Base-by-base conservation (phyloP, 1,140 invertebrate species). In the Monomorium pharaonis region DNA sequence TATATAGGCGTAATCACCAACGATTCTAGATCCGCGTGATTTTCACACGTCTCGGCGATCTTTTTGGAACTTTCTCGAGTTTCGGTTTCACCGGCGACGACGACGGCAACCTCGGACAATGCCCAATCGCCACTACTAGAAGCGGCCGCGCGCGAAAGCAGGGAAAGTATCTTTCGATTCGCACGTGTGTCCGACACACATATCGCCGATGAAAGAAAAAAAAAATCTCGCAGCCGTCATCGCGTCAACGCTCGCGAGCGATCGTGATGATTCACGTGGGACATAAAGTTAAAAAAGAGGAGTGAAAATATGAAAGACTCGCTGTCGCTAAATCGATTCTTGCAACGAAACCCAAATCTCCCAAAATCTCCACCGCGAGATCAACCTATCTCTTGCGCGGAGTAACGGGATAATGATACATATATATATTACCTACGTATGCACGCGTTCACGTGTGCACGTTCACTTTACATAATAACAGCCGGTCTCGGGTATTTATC, bases 131-230 rank as follows among this genome's bases (percentile, higher is more conserved):
- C 75, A 72, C 56, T 78, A 77, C 62, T 62, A 86, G 75, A 77
- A 88, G 54, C 51, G 78, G 75, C 65, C 72, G 83, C 49, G 81
- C 87, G 90, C 90, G 90, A 91, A 91, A 91, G 90, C 78, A 91
- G 90, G 86, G 90, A 91, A 91, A 91, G 90, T 91, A 84, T 87
- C 90, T 88, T 78, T 85, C 86, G 76, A 91, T 90, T 91, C 81
- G 30, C 87, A 77, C 21, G 84, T 65, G 84, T 86, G 69, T 84
- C 33, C 72, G 65, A 83, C 88, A 90, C 33, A 83, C 49, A 86
- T 90, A 90, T 88, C 84, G 67, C 12, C 14, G 69, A 27, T 54
- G 21, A 44, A 67, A 24, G 12, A 88, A 12, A 88, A 88, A 88
- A 78, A 67, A 0, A 47, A 58, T 2, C n/a, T 44, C 33, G 2